Conservation (phyloP, 2,888 invertebrate genomes). For the Ormyrus nitidulus region DNA sequence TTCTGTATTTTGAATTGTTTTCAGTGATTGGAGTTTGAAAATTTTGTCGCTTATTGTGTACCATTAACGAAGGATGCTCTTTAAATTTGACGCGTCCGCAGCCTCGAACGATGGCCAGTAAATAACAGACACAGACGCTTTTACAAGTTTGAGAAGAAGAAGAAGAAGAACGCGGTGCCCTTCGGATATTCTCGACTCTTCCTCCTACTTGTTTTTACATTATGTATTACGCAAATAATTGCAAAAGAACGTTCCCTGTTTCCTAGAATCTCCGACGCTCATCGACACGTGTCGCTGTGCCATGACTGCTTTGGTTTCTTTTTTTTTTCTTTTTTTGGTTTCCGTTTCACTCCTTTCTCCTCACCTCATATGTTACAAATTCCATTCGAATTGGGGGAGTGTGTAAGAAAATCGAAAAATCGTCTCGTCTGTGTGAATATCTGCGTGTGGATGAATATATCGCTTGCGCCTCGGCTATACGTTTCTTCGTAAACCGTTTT, state of each 20-base stretch:
- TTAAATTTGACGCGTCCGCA: conserved; percentile 2
- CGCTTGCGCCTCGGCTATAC: background rate
- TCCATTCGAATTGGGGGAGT: background rate
- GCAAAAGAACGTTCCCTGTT: conserved; percentile 94
- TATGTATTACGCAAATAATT: conserved; percentile 85
- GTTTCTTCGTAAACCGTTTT: too few relatives aligned
- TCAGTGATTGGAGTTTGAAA: too few relatives aligned
- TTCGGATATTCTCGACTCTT: conserved; percentile 31
- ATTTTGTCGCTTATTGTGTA: too few relatives aligned
- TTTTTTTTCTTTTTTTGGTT: conserved; percentile 21
- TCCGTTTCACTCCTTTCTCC: background rate
- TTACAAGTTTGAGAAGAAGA: background rate
- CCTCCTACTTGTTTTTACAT: conserved; percentile 38
- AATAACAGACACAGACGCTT: conserved; percentile 1
- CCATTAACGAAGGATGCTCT: background rate
- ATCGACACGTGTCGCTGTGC: conserved; percentile 63
- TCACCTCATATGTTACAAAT: background rate
- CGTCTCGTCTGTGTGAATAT: background rate
- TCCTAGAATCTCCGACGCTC: conserved; percentile 85
- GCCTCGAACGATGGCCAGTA: conserved; percentile 12
- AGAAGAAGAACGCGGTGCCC: conserved; percentile 11
- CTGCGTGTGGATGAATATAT: background rate
- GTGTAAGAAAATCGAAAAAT: conserved; percentile 37
- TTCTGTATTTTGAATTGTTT: too few relatives aligned
- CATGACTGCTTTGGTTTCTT: conserved; percentile 67